Base-by-base conservation (phyloP, 1,140 invertebrate genomes). In the Drosophila azteca region DNA sequence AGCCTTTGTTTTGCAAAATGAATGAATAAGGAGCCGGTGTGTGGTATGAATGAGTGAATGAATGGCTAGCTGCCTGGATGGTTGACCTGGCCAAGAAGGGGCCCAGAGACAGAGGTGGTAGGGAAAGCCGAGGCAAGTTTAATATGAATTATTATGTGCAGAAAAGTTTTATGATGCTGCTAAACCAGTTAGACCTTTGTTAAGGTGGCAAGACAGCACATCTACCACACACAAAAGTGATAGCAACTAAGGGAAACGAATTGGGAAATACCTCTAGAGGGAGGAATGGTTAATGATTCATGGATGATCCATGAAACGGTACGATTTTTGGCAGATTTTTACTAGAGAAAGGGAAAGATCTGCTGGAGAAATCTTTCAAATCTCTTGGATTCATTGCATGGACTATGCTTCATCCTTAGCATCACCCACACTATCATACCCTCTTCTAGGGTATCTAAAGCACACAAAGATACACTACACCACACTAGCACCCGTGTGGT, bases 111-210 rank as follows among this genome's bases (percentile, higher is more conserved):
- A 63, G 41, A 52, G 44, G 52, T 20, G 46, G 46, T 46, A 49
- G 52, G 57, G 20, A 49, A 6, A 15, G 31, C 20, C 43, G 39
- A 13, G 71, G 50, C 49, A 82, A 79, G 79, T 88, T 88, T 88
- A 88, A 88, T 80, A 88, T 88, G 83, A 88, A 79, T 83, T 88
- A 88, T 88, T 79, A 88, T 73, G 83, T 88, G 83, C 67, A 66
- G 75, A 77, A 88, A 87, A 87, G 83, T 88, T 88, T 67, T 70
- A 88, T 87, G 75, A 66, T 61, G 73, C 57, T 45, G 45, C 62
- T 52, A 64, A 48, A 63, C 53, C 43, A 62, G 53, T 50, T 51
- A 44, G 48, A 67, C 59, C 60, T 60, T 60, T 58, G 63, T 44
- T 51, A 65, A 55, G 54, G 48, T 35, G 58, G 7, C 13, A 24